Percentiles rank a stretch among this genome's conserved stretches.
These are phyloP conservation scores for Danio tinwini DNA, from an alignment of 2,797 vertebrate species.

Conservation along the genomic window DNA sequence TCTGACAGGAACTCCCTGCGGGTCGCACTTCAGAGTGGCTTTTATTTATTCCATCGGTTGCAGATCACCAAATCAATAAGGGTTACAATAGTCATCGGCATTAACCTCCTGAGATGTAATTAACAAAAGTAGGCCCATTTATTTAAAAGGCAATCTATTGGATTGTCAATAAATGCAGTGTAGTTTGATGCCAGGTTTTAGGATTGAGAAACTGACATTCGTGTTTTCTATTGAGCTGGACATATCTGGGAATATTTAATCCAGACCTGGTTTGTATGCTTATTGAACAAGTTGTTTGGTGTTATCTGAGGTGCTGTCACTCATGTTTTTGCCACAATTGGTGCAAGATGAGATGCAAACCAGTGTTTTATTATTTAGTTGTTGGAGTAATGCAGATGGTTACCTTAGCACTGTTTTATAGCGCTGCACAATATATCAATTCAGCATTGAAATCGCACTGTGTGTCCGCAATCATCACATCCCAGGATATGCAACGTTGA, in stretches of 20 bases:
- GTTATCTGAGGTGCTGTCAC: background rate
- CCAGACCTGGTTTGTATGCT: background rate
- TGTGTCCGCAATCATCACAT: too few species aligned
- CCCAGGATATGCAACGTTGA: too few species aligned
- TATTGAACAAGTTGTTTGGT: background rate
- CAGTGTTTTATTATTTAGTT: background rate
- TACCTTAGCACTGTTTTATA: background rate
- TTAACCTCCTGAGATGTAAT: conserved; percentile 42
- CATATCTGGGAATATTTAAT: background rate
- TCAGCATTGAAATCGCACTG: too few species aligned
- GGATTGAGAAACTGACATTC: background rate
- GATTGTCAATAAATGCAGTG: conserved; percentile 37
- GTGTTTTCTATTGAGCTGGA: background rate
- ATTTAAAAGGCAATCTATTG: conserved; percentile 38
- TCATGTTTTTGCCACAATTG: background rate
- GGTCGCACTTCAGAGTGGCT: conserved; percentile 11
- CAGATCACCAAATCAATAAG: conserved; percentile 40
- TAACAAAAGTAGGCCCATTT: conserved; percentile 53
- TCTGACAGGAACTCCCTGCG: conserved; percentile 15
- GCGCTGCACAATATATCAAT: too few species aligned
- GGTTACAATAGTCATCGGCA: conserved; percentile 10
- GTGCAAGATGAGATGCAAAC: background rate
- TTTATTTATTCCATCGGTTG: conserved; percentile 46
- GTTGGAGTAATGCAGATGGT: background rate
- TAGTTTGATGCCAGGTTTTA: conserved; percentile 4